These are phyloP conservation scores for Orussus abietinus DNA, from an alignment of 1,140 invertebrate species.

Conservation along the genomic window DNA sequence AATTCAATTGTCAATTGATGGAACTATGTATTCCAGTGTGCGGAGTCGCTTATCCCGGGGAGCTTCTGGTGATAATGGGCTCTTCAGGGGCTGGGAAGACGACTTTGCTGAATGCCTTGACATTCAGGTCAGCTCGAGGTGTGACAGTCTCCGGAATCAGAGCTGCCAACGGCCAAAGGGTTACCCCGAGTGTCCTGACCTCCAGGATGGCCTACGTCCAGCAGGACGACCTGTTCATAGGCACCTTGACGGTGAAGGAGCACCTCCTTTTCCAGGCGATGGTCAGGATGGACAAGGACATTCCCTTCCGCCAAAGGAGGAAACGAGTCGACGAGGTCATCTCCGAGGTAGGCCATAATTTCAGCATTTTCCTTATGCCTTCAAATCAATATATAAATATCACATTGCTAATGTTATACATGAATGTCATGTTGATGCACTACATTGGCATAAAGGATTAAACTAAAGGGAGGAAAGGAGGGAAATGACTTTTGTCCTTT, in stretches of 20 bases:
- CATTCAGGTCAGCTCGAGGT: constrained; percentile 67
- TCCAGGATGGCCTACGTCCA: constrained; percentile 90
- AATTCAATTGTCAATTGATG: too few species aligned
- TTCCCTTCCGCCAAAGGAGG: constrained; percentile 73
- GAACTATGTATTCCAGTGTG: too few species aligned
- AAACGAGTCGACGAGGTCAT: constrained; percentile 87
- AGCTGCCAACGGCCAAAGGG: constrained; percentile 68
- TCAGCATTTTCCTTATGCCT: too few species aligned
- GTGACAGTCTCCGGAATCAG: constrained; percentile 68
- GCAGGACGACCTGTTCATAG: constrained; percentile 92
- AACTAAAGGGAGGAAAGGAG: too few species aligned
- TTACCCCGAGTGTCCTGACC: constrained; percentile 65
- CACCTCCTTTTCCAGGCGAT: constrained; percentile 88
- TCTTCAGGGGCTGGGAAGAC: constrained; percentile 95
- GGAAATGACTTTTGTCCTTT: constrained; percentile 4
- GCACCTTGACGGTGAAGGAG: constrained; percentile 85
- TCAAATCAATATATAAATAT: constrained; percentile 9
- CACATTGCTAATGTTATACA: constrained; percentile 10
- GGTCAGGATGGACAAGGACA: constrained; percentile 84
- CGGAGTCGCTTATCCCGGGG: constrained; percentile 83
- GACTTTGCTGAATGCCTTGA: constrained; percentile 87
- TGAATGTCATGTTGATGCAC: constrained; percentile 1
- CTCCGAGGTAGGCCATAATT: constrained; percentile 70
- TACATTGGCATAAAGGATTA: too few species aligned
- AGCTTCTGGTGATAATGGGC: constrained; percentile 89